Evolutionary conservation across 2,797 vertebrate genomes (phyloP), one percentile per base, ranked within the genome.

Genomic region (Siniperca undulata): DNA sequence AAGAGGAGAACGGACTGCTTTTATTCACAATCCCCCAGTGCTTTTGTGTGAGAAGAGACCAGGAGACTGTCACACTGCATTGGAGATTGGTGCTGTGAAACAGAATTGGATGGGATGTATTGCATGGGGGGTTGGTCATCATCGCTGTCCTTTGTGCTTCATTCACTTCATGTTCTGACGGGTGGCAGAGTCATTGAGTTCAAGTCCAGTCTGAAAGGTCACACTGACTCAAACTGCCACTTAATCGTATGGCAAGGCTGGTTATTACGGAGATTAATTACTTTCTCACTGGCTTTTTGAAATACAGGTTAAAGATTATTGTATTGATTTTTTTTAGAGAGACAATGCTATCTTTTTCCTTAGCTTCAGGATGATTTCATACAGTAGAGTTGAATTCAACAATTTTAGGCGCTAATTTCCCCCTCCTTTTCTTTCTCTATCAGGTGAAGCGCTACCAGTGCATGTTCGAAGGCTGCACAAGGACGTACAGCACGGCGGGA

Each of bases 361-460:
- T 12, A 7, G 5, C n/a, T 65, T 61, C 12, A 22, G 34, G n/a
- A 5, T 24, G 0, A 44, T 67, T 52, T 73, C 3, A 24, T 24
- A 9, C 30, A 65, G 1, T 46, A 14, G 2, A 50, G 9, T 42
- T 69, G 5, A 40, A 65, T 46, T 78, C 0, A 42, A 30, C 16
- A 22, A 17, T 16, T 55, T 75, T 7, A 60, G 4, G 22, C 2
- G 16, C 24, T 75, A 20, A 59, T 34, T 17, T 66, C 40, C 27
- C 34, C 5, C 8, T 40, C 10, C 30, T 82, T 53, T 66, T 48
- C 7, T 65, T 58, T 4, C 1, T 17, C 6, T 17, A 6, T 66
- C 86, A 99, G 99, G 97, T 99, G n/a, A 99, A 99, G 93, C 95
- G 99, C 62, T 99, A 99, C 95, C 98, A 99, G 95, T 99, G 99